Base-by-base conservation (phyloP, 2,797 vertebrate species). In the Phylloscopus collybita region DNA sequence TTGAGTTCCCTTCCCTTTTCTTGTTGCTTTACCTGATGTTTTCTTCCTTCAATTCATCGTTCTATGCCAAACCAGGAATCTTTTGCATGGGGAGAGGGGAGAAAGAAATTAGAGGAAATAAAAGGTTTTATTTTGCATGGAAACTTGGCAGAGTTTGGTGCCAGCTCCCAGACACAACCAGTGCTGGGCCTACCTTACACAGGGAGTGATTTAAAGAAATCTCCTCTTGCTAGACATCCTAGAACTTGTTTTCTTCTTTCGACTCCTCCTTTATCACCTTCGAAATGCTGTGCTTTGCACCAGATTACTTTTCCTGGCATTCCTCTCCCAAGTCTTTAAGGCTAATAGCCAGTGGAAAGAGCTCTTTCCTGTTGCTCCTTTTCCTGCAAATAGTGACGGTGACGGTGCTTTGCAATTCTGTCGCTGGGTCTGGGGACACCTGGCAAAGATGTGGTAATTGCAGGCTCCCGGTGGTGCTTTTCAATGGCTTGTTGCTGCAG, bases 81-180 rank as follows among this genome's bases (percentile, higher is more conserved):
- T 90, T 87, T 81, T 92, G 82, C 82, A 13, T 4, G n/a, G 34
- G 47, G 34, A 84, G 62, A 45, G n/a, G 60, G 42, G 65, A 49
- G 64, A 65, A 74, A 57, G 32, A 78, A 70, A 78, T 85, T 21
- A 76, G 89, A 96, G 88, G 71, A 93, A 95, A 93, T 72, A 60
- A 85, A 88, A 90, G 87, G 66, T 86, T 86, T 88, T 80, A 38
- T 91, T 97, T 90, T 92, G 90, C 44, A 38, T 51, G 91, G 96
- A 95, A 94, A 92, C 74, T 92, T 94, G 96, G 95, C 93, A 61
- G 56, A 59, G 76, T 57, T 47, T 80, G 60, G 36, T 93, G 91
- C 86, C 90, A 79, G 90, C 90, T 92, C 79, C 93, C 53, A 87
- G 90, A 88, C 92, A 56, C 87, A 86, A 64, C 84, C 71, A n/a